Evolutionary conservation across 2,797 vertebrate species (phyloP), one percentile per base, ranked within the genome.

Genomic region (Rhinogobio ventralis): DNA sequence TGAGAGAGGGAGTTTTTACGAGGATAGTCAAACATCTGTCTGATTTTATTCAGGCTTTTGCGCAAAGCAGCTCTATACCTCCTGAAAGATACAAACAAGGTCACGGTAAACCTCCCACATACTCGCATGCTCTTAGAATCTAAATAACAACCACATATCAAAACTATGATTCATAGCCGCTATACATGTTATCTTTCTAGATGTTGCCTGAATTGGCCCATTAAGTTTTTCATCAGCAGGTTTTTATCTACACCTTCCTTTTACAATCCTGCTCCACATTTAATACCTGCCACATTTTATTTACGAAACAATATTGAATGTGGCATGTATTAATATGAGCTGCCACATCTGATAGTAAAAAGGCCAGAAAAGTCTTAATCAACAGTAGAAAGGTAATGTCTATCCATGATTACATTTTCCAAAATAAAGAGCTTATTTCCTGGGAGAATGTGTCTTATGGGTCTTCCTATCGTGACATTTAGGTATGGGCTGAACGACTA

Each of bases 61-160:
- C 81, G 85, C 36, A 93, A 74, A 0, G 92, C 93, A 0, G 66
- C 88, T 84, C 93, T 92, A 91, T 95, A 95, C 85, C 93, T 95
- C 57, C 95, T 96, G 90, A 81, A 71, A 90, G 60, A 89, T 69
- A 86, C 51, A 85, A 83, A 86, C 74, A 87, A 75, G 75, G 81
- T 85, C 71, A 86, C 8, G 36, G 75, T 87, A 55, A 88, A 86
- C 55, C 79, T 82, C 78, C 74, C 36, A 79, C 73, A 42, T 76
- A 68, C 74, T 64, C 60, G 19, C 71, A 71, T 25, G 55, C 64
- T 33, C 36, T 77, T 53, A 33, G 74, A 72, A 45, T 78, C 39
- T 67, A 74, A 66, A 72, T 17, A 39, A 51, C 49, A 46, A 23
- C 23, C 81, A 42, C 68, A 55, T 74, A 84, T 60, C 49, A 79